Evolutionary conservation across 2,888 invertebrate species (phyloP).

Genomic region (Polydrusus pterygomalis): DNA sequence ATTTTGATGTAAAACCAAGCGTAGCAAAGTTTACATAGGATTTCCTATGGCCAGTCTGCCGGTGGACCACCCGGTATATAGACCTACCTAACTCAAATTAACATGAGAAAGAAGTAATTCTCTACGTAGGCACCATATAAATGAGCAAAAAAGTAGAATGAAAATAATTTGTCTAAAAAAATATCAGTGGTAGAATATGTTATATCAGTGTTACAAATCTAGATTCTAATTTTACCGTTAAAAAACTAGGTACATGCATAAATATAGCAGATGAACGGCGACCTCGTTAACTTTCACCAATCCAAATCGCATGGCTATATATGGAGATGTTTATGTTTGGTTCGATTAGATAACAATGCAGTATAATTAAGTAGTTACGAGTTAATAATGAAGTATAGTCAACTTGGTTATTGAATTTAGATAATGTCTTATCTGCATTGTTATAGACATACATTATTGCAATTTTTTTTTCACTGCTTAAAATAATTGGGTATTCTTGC

Average conservation of each 20-base stretch:
- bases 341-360: conserved; percentile 41
- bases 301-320: conserved; percentile 30
- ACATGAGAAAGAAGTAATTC: too few relatives aligned
- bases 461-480: not conserved
- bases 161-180: conserved; percentile 8
- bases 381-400: not conserved
- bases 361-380: conserved; percentile 25
- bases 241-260: not conserved
- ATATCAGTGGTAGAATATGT: not conserved
- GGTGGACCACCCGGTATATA: too few relatives aligned
- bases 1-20: too few relatives aligned
- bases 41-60: too few relatives aligned
- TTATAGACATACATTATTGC: not conserved
- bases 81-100: too few relatives aligned
- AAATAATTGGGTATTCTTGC: too few relatives aligned
- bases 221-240: conserved; percentile 15
- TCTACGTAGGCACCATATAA: not conserved
- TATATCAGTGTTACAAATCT: conserved; percentile 22
- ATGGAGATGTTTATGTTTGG: conserved; percentile 38
- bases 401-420: conserved; percentile 12
- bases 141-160: not conserved
- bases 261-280: conserved; percentile 10
- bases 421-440: not conserved
- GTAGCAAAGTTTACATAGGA: too few relatives aligned
- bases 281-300: conserved; percentile 37